These are phyloP conservation scores for Tricholauxania praeusta DNA, from an alignment of 2,888 invertebrate genomes.

Conservation along the genomic window DNA sequence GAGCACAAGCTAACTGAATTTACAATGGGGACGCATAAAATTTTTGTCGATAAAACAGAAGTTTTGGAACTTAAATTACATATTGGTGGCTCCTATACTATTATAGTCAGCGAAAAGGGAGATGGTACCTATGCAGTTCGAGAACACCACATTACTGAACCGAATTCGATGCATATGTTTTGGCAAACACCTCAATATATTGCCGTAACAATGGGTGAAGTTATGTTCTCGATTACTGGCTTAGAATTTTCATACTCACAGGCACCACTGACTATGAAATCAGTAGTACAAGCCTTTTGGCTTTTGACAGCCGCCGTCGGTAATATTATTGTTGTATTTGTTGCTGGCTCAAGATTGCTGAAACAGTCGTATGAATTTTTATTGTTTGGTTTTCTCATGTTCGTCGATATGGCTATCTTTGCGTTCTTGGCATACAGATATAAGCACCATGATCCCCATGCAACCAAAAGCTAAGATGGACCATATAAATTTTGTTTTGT, in stretches of 20 bases:
- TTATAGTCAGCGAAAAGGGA: constrained; percentile 52
- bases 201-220: constrained; percentile 73
- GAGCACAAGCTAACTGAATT: constrained; percentile 50
- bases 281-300: constrained; percentile 92
- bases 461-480: too few species aligned
- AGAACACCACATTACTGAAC: constrained; percentile 56
- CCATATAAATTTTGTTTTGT: too few species aligned
- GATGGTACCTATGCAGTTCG: constrained; percentile 21
- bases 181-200: constrained; percentile 79
- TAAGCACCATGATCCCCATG: constrained; percentile 64
- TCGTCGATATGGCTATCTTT: constrained; percentile 85
- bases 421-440: constrained; percentile 84
- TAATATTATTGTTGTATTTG: constrained; percentile 90
- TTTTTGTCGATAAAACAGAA: constrained; percentile 47
- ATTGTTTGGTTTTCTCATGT: constrained; percentile 90
- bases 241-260: constrained; percentile 78
- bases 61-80: constrained; percentile 46
- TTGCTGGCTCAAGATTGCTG: constrained; percentile 86
- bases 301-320: constrained; percentile 94
- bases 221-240: constrained; percentile 80
- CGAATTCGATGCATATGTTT: constrained; percentile 72
- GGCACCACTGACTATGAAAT: constrained; percentile 88
- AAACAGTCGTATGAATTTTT: constrained; percentile 88
- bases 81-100: constrained; percentile 65
- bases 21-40: constrained; percentile 48